These are phyloP conservation scores for Ceratosolen solmsi DNA, from an alignment of 1,140 invertebrate species.

Conservation along the genomic window DNA sequence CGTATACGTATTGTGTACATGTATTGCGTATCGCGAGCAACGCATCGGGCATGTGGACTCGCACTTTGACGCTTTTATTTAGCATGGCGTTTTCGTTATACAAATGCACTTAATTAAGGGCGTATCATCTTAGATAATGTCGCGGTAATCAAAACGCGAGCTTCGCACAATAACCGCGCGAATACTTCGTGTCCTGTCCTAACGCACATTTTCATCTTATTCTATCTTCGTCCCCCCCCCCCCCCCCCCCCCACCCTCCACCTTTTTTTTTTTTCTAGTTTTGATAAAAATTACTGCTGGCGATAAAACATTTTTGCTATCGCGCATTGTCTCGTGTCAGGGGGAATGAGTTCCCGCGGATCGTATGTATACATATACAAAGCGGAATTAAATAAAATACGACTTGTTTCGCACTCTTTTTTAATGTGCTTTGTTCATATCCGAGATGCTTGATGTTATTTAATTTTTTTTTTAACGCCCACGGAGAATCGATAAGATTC, in stretches of 20 bases:
- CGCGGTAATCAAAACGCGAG: conserved; percentile 38
- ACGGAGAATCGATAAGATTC: background rate
- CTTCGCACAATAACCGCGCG: background rate
- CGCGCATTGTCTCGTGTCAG: conserved; percentile 15
- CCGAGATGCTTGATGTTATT: conserved; percentile 8
- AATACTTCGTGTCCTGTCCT: background rate
- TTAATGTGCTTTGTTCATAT: background rate
- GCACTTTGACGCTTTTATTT: conserved; percentile 48
- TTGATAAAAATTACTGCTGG: conserved; percentile 36
- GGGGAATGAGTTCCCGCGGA: background rate
- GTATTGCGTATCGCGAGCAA: too few species aligned
- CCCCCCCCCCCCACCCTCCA: background rate
- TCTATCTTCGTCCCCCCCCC: background rate
- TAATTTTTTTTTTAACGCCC: background rate
- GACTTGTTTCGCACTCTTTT: conserved; percentile 9
- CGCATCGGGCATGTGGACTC: background rate
- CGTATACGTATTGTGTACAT: background rate
- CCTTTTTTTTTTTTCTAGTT: conserved; percentile 22
- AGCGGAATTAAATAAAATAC: conserved; percentile 32
- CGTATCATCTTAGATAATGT: conserved; percentile 50
- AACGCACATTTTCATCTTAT: background rate
- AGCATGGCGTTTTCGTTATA: conserved; percentile 18
- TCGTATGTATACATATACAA: background rate
- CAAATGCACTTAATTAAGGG: conserved; percentile 43
- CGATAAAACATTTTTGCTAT: conserved; percentile 33